Percentiles rank a stretch among this genome's conserved stretches.
These are phyloP conservation scores for Zootermopsis nevadensis DNA, from an alignment of 2,888 invertebrate genomes.

Conservation along the genomic window DNA sequence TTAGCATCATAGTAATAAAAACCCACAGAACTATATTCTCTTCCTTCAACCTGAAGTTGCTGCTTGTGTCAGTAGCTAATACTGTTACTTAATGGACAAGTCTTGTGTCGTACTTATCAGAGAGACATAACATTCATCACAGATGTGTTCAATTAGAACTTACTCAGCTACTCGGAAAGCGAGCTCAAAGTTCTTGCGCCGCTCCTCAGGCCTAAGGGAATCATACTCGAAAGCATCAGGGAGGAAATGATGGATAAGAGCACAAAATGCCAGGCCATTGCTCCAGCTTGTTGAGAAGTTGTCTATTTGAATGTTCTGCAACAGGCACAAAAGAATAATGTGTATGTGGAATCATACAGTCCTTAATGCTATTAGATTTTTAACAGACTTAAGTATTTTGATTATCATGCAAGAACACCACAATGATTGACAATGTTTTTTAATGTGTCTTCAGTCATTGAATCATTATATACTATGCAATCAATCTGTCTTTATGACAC, in stretches of 20 bases:
- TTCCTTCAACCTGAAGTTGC: too few species aligned
- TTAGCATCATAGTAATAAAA: too few species aligned
- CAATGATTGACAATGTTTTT: too few species aligned
- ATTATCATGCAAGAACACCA: too few species aligned
- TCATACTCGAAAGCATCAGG: conserved; percentile 97
- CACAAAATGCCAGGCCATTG: conserved; percentile 99
- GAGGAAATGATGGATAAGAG: conserved; percentile 97
- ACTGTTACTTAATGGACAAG: conserved; percentile 33
- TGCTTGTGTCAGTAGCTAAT: neutral
- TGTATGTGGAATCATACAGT: too few species aligned
- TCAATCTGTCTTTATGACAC: too few species aligned
- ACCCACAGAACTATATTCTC: neutral
- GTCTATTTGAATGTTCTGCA: conserved; percentile 93
- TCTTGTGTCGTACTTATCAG: neutral
- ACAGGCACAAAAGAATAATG: conserved; percentile 6
- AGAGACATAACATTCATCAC: neutral
- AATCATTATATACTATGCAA: too few species aligned
- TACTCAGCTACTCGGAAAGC: conserved; percentile 99
- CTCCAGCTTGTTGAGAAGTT: conserved; percentile 99
- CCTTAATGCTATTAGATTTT: too few species aligned
- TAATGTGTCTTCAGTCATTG: too few species aligned
- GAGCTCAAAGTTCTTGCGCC: conserved; percentile 95
- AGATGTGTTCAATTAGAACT: conserved; percentile 64
- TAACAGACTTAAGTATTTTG: too few species aligned
- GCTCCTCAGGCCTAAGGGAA: conserved; percentile 86